These are phyloP conservation scores for Dromius quadrimaculatus DNA, from an alignment of 2,888 invertebrate species.

Conservation along the genomic window DNA sequence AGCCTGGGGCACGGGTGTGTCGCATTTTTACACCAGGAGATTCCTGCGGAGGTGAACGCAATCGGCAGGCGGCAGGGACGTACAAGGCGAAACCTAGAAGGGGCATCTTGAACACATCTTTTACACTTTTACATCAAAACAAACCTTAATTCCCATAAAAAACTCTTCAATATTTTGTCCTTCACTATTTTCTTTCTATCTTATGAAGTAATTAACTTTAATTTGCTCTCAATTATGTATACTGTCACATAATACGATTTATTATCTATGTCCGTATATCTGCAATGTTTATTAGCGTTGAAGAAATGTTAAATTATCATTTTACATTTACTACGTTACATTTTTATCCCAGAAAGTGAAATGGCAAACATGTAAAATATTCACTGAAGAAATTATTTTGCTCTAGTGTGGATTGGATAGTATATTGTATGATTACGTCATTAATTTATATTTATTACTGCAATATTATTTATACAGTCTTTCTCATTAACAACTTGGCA, in stretches of 20 bases:
- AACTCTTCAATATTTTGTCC: conserved; percentile 16
- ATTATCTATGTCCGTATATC: background rate
- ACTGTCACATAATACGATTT: conserved; percentile 35
- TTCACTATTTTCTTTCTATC: conserved; percentile 27
- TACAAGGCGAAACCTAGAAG: background rate
- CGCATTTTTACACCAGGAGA: conserved; percentile 27
- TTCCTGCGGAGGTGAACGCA: conserved; percentile 11
- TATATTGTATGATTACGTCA: background rate
- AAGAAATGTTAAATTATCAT: conserved; percentile 21
- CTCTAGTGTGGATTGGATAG: background rate
- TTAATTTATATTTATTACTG: background rate
- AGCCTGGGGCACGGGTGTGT: conserved; percentile 24
- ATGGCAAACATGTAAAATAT: conserved; percentile 26
- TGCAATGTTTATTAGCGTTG: background rate
- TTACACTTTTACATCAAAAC: no score
- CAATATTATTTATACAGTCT: conserved; percentile 8
- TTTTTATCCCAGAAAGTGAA: conserved; percentile 13
- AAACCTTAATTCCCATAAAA: no score
- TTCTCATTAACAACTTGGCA: conserved; percentile 18
- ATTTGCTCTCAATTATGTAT: conserved; percentile 36
- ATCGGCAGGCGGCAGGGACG: background rate
- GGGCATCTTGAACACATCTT: no score
- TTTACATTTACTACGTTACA: background rate
- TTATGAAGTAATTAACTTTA: conserved; percentile 33
- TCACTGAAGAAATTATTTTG: conserved; percentile 15